Conservation (phyloP, 2,888 invertebrate species). For the Diadromus collaris region DNA sequence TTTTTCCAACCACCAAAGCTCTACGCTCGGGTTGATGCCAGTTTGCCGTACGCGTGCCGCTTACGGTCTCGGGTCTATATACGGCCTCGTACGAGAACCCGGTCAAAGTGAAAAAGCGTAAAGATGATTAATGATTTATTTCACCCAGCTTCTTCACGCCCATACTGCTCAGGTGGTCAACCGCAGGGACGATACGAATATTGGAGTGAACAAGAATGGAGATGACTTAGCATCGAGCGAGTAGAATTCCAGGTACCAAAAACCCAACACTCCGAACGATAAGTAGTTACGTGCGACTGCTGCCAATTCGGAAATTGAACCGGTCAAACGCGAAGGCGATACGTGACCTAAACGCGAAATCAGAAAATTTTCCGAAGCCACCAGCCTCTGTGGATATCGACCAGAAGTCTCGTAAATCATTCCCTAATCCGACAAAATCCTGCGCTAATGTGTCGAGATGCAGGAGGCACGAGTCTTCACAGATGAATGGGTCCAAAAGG, state of each 20-base stretch:
- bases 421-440: conserved; percentile 71
- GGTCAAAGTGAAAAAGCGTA: conserved; percentile 43
- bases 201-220: conserved; percentile 17
- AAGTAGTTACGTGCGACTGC: conserved; percentile 61
- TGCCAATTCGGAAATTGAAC: conserved; percentile 43
- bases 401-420: conserved; percentile 68
- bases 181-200: conserved; percentile 26
- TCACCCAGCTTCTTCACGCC: conserved; percentile 7
- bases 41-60: conserved; percentile 27
- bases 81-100: conserved; percentile 9
- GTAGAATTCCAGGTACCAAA: conserved; percentile 31
- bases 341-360: conserved; percentile 67
- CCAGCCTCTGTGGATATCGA: conserved; percentile 38
- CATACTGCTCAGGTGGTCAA: conserved; percentile 24
- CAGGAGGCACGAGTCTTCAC: conserved; percentile 60
- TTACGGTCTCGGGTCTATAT: conserved; percentile 28
- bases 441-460: conserved; percentile 68
- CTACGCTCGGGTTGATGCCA: conserved; percentile 32
- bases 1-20: conserved; percentile 33
- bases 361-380: conserved; percentile 56
- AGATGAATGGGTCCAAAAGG: conserved; percentile 39
- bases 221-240: conserved; percentile 10
- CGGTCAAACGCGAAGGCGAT: conserved; percentile 44
- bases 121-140: conserved; percentile 51
- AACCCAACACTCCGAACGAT: conserved; percentile 18